Base-by-base conservation (phyloP, 2,888 invertebrate genomes). In the Serripes groenlandicus region DNA sequence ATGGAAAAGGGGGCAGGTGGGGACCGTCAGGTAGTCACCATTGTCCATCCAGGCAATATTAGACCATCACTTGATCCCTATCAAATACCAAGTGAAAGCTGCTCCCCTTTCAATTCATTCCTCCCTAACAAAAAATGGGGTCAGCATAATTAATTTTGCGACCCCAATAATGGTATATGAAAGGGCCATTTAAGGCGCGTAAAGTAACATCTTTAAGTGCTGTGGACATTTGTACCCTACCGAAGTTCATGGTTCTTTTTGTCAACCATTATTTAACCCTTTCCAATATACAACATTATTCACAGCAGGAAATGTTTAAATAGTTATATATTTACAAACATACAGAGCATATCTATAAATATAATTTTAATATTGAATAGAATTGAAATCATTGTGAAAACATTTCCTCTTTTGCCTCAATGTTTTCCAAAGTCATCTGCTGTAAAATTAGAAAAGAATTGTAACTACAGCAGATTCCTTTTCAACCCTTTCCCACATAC, bases 31-130 rank as follows among this genome's bases (percentile, higher is more conserved):
- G 28, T 1, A 26, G 37, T 35, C 15, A 26, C 42, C 66, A 66
- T 66, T 66, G 66, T 66, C 66, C 66, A 42, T 26, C 3, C 37
- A 28, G 56, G 66, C 66, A 23, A 66, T 66, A 66, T 66, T 66
- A 66, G 66, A 66, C 66, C 66, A 66, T 66, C 37, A 66, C 66
- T 28, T 66, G 66, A 66, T 66, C 66, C 21, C 66, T 42, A 66
- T 66, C 66, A 35, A 66, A 66, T 11, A 11, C 21, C 42, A 5
- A 42, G 66, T 66, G 42, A 66, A 66, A 66, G 66, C 42, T 66
- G 42, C 66, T 26, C 42, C 66, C 42, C 42, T 66, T 35, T 23
- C 23, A 66, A 42, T 37, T 42, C 23, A n/a, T 32, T 62, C n/a
- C 11, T 32, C 62, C 56, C 56, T 1, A 34, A 49, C 15, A 21